Evolutionary conservation across 2,113 vertebrate species (phyloP).

Genomic region (Thunnus maccoyii): DNA sequence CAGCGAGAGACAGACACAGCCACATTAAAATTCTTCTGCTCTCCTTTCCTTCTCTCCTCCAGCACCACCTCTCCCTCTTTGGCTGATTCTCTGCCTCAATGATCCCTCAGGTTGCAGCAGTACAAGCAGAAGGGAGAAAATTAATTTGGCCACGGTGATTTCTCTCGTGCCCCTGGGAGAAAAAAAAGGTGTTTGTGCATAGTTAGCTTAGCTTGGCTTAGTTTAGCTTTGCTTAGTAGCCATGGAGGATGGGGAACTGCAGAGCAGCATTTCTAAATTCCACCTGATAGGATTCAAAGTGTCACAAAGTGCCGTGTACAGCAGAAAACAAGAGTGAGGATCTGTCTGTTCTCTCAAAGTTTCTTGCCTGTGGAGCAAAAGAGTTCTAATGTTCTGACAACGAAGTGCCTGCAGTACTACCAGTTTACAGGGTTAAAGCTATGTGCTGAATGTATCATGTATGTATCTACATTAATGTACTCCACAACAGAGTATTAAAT

Average conservation of each 20-base stretch:
- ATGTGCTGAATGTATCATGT: background rate
- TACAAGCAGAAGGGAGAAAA: conserved; percentile 76
- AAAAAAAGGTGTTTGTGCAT: conserved; percentile 62
- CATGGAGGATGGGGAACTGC: conserved; percentile 65
- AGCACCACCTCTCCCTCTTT: conserved; percentile 65
- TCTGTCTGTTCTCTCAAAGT: conserved; percentile 29
- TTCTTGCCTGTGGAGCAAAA: conserved; percentile 16
- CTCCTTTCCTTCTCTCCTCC: conserved; percentile 71
- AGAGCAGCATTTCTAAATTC: conserved; percentile 72
- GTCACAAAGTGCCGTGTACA: conserved; percentile 50
- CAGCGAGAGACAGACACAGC: conserved; percentile 72
- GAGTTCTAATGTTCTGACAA: background rate
- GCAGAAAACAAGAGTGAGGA: conserved; percentile 61
- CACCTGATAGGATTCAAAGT: conserved; percentile 65
- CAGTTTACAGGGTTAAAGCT: background rate
- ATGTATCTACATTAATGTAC: background rate
- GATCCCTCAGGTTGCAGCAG: conserved; percentile 78
- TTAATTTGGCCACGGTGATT: conserved; percentile 79
- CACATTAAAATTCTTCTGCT: conserved; percentile 83
- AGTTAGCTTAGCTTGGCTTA: conserved; percentile 72
- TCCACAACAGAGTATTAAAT: background rate
- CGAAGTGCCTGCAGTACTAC: background rate
- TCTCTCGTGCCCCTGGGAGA: conserved; percentile 50
- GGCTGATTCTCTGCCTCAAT: conserved; percentile 72
- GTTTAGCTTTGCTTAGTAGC: conserved; percentile 63